Evolutionary conservation across 2,113 vertebrate species (phyloP), one percentile per base, ranked within the genome.

Genomic region (Crotalus helleri): DNA sequence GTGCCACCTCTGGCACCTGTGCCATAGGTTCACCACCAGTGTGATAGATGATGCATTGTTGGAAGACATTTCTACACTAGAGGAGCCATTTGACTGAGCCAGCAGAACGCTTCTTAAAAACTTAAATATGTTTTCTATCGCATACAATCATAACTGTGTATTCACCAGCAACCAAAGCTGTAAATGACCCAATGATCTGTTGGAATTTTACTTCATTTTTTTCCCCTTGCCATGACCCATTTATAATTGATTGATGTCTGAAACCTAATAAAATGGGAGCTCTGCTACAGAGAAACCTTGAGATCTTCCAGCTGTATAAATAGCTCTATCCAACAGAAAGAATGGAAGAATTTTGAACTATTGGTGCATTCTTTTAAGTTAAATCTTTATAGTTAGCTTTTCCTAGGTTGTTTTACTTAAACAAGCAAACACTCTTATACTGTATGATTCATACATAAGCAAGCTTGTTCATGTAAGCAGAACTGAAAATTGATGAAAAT

Each of bases 271-370:
- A 93, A 81, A 95, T 64, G 55, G 17, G 17, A 54, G 57, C 89
- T 95, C 81, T 92, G 85, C 81, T 96, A 96, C 10, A 53, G 58
- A 93, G 13, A 94, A 94, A 92, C 49, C 90, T 93, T 96, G 92
- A 96, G 93, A 89, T 93, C 93, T 95, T 94, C 95, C 95, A 97
- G 96, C 58, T 97, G 92, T 95, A 95, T 87, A 94, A 96, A 94
- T 12, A 96, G 55, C 59, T 29, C 89, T 0, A 58, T 87, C 7
- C 89, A 90, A 90, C 21, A 87, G 58, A 92, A 74, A 95, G 64
- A 21, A 54, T 88, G 29, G 26, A 88, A 26, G 5, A 91, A 95
- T 91, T 59, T 88, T 81, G 26, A 7, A 51, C 69, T 23, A 90
- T 55, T 6, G 8, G 91, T 7, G 90, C 0, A 0, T 2, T 11